Base-by-base conservation (phyloP, 2,113 vertebrate species). In the Anarhynchus alexandrinus region DNA sequence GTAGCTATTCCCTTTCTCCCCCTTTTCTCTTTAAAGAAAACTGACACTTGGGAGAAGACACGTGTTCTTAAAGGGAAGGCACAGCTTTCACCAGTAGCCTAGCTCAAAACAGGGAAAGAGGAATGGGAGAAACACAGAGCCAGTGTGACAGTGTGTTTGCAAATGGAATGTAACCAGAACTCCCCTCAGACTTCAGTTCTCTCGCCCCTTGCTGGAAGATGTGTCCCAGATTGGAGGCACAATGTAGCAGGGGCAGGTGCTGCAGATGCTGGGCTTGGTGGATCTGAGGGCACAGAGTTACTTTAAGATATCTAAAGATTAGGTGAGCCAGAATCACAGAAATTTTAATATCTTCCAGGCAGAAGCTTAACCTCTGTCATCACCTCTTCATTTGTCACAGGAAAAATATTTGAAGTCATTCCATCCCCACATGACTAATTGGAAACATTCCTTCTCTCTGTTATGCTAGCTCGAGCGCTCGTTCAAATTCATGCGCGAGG, bases 401-500 rank as follows among this genome's bases (percentile, higher is more conserved):
- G 77, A 85, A 57, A 94, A 96, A 94, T 96, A 93, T 87, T 95
- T 95, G 82, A 95, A 96, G 92, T 94, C 79, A 58, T 96, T 97
- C 93, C 90, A 95, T 94, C 94, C 55, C 94, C 88, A 82, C 78
- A 80, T 91, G 85, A 97, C 94, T 97, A 98, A 98, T 95, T 96
- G 87, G 82, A 97, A 97, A 97, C 96, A 94, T 96, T 90, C 87
- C 78, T 88, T 86, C 82, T 93, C 78, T 91, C 92, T 64, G 29
- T 91, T 88, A 76, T 73, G 47, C 79, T 98, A 99, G 99, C 97
- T 99, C 42, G 99, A 99, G 95, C 98, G 99, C 95, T 99, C 99
- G 1, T 99, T 99, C 96, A 99, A 99, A 98, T 99, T 99, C 97
- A 98, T 99, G 98, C 98, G 98, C 5, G 99, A 99, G 94, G 98